phyloP scores from a whole-genome alignment of 2,888 invertebrate genomes.

The Dicranocentrus wangi region DNA sequence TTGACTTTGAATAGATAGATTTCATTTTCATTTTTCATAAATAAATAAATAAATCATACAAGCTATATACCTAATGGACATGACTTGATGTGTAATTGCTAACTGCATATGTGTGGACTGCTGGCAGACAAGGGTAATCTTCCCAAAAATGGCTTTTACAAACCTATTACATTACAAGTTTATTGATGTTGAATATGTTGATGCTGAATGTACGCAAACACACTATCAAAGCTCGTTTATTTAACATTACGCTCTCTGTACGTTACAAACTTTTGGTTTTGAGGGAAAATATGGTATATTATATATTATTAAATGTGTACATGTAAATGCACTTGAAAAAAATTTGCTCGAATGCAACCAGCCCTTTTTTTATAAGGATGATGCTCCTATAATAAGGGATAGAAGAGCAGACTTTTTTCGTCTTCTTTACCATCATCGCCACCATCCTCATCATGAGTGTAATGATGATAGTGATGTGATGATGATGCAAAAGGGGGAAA shows the following conservation, averaged over 20 bases:
- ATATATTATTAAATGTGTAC: conserved; percentile 8
- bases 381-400: too few species aligned
- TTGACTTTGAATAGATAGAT: not conserved
- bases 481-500: conserved; percentile 5
- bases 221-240: not conserved
- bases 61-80: not conserved
- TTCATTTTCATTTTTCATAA: conserved; percentile 10
- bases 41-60: not conserved
- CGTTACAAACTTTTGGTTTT: too few species aligned
- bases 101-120: too few species aligned
- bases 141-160: conserved; percentile 1
- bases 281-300: too few species aligned
- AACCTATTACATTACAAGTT: conserved; percentile 7
- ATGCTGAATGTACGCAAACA: not conserved
- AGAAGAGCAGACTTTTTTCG: too few species aligned
- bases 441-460: not conserved
- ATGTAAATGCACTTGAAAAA: conserved; percentile 11
- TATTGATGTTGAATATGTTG: not conserved
- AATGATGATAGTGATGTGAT: not conserved
- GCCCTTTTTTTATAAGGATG: not conserved
- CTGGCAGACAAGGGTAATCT: not conserved
- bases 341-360: not conserved
- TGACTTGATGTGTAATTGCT: too few species aligned
- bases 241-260: not conserved
- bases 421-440: not conserved